These are phyloP conservation scores for Aleiodes alternator DNA, from an alignment of 2,888 invertebrate genomes.

Conservation along the genomic window DNA sequence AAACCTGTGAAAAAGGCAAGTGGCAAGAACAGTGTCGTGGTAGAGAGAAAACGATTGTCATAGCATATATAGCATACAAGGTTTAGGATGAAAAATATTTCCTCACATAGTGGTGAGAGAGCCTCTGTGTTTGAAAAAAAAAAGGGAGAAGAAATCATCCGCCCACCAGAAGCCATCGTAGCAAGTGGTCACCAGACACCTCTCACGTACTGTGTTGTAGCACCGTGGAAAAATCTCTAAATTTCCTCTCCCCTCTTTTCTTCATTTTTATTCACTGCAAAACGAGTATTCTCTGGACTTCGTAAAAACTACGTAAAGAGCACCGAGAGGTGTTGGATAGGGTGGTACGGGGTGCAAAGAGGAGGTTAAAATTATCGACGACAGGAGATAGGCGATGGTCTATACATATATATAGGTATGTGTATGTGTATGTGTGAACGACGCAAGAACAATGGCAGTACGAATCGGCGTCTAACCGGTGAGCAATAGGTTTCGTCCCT, in stretches of 20 bases:
- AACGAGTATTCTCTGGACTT: constrained; percentile 17
- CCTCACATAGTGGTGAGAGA: no score
- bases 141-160: no score
- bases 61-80: neutral
- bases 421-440: constrained; percentile 72
- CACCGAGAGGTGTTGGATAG: neutral
- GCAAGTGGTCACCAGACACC: no score
- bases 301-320: constrained; percentile 19
- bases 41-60: constrained; percentile 37
- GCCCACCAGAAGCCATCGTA: no score
- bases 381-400: constrained; percentile 45
- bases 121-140: no score
- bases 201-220: no score
- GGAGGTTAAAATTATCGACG: constrained; percentile 63
- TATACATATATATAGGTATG: no score
- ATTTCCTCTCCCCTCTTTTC: no score
- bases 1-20: neutral
- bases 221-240: no score
- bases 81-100: no score
- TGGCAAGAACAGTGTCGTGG: constrained; percentile 21
- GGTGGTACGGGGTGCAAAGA: constrained; percentile 33
- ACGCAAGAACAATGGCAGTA: constrained; percentile 73
- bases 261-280: neutral
- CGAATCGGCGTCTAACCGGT: constrained; percentile 74
- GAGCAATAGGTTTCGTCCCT: constrained; percentile 75